phyloP scores from a whole-genome alignment of 2,888 invertebrate genomes.

The Meiosimyza decipiens region DNA sequence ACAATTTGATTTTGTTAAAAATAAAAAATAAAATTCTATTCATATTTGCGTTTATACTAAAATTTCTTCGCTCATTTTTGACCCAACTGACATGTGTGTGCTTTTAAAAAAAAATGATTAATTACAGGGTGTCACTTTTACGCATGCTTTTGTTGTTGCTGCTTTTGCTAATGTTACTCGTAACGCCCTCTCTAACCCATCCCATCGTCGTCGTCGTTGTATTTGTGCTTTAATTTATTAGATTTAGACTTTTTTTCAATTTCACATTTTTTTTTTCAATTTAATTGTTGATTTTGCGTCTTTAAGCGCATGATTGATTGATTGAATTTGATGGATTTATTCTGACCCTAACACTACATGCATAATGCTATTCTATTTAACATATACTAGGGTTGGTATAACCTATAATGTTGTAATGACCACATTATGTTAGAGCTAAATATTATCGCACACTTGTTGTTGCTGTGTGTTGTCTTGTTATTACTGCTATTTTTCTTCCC shows the following conservation, averaged over 20 bases:
- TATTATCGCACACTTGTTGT: not conserved
- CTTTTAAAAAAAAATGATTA: not conserved
- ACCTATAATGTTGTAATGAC: not conserved
- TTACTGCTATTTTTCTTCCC: no score
- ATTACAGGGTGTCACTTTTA: not conserved
- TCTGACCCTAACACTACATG: not conserved
- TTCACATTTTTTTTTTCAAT: no score
- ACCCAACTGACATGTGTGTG: no score
- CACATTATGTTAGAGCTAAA: no score
- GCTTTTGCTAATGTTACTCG: not conserved
- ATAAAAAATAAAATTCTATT: no score
- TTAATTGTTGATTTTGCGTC: not conserved
- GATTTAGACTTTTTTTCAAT: not conserved
- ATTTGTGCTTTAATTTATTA: not conserved
- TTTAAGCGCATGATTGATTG: conserved; percentile 41
- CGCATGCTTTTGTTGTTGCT: no score
- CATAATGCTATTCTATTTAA: no score
- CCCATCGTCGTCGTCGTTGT: no score
- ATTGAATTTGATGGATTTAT: conserved; percentile 56
- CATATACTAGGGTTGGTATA: no score
- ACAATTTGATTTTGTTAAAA: no score
- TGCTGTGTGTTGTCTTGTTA: not conserved
- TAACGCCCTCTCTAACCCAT: not conserved
- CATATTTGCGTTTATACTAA: no score
- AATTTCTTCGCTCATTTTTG: no score